phyloP scores from a whole-genome alignment of 2,113 vertebrate genomes.

The Psilopsiagon aurifrons region DNA sequence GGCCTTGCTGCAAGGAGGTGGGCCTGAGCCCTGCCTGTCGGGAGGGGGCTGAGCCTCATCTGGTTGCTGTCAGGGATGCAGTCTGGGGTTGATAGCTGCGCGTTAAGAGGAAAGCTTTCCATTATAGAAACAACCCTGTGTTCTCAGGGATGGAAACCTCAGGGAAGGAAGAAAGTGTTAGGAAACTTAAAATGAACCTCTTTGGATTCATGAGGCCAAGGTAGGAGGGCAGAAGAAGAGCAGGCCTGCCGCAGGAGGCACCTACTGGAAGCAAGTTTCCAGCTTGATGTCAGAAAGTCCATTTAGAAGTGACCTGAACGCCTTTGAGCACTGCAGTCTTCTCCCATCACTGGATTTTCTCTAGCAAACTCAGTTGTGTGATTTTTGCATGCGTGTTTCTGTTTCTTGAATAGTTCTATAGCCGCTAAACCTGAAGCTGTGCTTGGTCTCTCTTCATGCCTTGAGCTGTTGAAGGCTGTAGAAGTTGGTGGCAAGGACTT shows the following conservation, averaged over 20 bases:
- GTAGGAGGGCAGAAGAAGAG: background rate
- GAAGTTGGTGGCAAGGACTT: background rate
- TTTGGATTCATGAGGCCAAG: background rate
- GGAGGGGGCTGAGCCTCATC: background rate
- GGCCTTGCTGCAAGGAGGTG: background rate
- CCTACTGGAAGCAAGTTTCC: background rate
- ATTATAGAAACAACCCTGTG: background rate
- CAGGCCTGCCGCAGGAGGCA: background rate
- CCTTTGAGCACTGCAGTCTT: background rate
- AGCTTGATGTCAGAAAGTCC: background rate
- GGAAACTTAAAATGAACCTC: background rate
- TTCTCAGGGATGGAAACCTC: background rate
- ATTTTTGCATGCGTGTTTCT: background rate
- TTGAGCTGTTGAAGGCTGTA: background rate
- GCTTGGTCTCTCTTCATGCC: background rate
- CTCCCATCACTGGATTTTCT: background rate
- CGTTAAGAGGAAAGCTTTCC: background rate
- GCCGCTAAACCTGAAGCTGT: background rate
- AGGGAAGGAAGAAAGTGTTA: background rate
- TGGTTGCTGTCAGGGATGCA: background rate
- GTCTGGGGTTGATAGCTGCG: background rate
- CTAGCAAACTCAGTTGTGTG: rapidly evolving
- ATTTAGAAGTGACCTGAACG: background rate
- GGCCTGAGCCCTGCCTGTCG: background rate
- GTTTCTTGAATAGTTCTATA: background rate